Evolutionary conservation across 2,888 invertebrate genomes (phyloP).

Genomic region (Tanytarsus gracilentus): DNA sequence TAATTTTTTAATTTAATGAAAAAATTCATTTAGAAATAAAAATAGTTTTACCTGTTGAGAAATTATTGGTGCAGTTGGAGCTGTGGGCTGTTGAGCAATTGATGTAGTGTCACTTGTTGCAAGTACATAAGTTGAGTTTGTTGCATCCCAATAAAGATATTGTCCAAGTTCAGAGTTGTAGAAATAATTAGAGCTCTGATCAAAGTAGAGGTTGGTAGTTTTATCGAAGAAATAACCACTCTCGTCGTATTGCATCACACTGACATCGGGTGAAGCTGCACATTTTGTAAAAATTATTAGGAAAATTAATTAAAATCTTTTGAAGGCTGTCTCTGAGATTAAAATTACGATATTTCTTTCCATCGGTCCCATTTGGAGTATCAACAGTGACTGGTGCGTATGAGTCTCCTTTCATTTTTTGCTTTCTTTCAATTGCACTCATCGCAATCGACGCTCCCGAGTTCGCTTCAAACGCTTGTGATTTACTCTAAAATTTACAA

Average conservation of each 20-base stretch:
- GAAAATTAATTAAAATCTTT: conserved; percentile 7
- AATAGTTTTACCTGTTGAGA: conserved; percentile 11
- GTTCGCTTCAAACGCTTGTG: conserved; percentile 31
- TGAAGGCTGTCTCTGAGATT: background rate
- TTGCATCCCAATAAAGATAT: conserved; percentile 92
- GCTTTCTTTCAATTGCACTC: conserved; percentile 59
- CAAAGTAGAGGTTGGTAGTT: conserved; percentile 88
- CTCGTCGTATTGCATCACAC: conserved; percentile 88
- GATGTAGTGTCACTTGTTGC: conserved; percentile 36
- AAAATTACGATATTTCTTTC: conserved; percentile 54
- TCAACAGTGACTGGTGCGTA: conserved; percentile 34
- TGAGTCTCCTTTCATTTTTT: conserved; percentile 32
- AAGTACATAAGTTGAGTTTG: conserved; percentile 53
- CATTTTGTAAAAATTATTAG: conserved; percentile 18
- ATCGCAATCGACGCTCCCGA: conserved; percentile 85
- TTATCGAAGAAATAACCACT: conserved; percentile 97
- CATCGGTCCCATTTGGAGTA: conserved; percentile 54
- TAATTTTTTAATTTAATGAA: conserved; percentile 28
- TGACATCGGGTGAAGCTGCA: conserved; percentile 69
- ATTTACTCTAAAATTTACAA: background rate
- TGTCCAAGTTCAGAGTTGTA: conserved; percentile 85
- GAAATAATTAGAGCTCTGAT: conserved; percentile 91
- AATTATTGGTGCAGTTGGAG: conserved; percentile 36
- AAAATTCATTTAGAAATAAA: background rate
- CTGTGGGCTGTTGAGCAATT: conserved; percentile 35